Conservation (phyloP, 1,140 invertebrate genomes). For the Hermetia illucens region DNA sequence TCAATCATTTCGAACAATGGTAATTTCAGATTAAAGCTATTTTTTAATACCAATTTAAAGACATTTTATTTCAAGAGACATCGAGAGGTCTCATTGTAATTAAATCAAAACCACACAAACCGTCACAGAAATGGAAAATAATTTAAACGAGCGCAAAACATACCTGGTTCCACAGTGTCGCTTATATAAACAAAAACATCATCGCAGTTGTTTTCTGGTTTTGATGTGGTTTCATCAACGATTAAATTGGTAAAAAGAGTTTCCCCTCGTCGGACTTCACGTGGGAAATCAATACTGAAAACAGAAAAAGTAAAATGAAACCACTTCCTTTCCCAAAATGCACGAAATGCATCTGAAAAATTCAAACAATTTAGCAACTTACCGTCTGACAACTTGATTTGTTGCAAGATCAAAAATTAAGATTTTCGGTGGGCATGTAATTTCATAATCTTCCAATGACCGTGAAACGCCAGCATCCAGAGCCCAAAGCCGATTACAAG, state of each 20-base stretch:
- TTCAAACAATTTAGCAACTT: no score
- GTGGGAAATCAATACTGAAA: constrained; percentile 36
- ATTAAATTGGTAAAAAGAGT: constrained; percentile 62
- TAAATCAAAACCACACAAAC: no score
- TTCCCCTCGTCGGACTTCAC: constrained; percentile 48
- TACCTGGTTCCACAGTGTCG: constrained; percentile 62
- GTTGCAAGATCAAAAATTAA: constrained; percentile 62
- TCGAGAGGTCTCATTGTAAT: no score
- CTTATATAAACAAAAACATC: constrained; percentile 62
- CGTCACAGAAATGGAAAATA: no score
- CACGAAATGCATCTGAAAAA: background rate
- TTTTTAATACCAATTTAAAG: background rate
- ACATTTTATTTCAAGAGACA: no score
- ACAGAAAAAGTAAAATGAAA: background rate
- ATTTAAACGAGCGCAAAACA: no score
- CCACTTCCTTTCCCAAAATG: no score
- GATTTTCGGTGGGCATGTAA: constrained; percentile 64
- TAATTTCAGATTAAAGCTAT: no score
- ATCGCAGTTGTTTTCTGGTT: constrained; percentile 46
- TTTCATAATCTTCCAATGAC: constrained; percentile 56
- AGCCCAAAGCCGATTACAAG: constrained; percentile 64
- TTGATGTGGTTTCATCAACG: constrained; percentile 50
- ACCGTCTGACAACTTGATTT: constrained; percentile 44
- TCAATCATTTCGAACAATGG: no score
- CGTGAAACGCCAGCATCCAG: constrained; percentile 52